A percentile compares a stretch with the other conserved stretches of the same genome.
Evolutionary conservation across 2,113 vertebrate genomes (phyloP).

Genomic region (Ptilorrhoa leucosticta): DNA sequence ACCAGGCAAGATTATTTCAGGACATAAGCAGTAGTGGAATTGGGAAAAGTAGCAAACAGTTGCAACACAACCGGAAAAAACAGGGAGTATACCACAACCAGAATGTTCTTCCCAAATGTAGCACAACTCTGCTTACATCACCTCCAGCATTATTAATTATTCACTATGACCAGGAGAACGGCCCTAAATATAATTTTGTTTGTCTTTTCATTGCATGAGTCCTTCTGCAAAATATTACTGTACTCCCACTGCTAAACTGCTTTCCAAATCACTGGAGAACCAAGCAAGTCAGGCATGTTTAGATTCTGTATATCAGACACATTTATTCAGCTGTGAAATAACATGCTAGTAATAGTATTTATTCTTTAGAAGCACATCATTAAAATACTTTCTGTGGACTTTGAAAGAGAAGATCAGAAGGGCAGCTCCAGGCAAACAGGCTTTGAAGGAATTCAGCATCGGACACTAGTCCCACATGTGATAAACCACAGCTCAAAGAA

Average conservation of each 20-base stretch:
- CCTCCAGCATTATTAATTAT: constrained; percentile 35
- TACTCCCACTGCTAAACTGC: neutral
- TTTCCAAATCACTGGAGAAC: neutral
- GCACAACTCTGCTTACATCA: constrained; percentile 29
- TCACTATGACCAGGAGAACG: neutral
- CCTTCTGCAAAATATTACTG: neutral
- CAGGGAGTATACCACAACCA: constrained; percentile 2
- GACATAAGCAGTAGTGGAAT: neutral
- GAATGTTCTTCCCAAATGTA: constrained; percentile 38
- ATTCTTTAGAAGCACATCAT: neutral
- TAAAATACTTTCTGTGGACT: neutral
- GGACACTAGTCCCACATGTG: neutral
- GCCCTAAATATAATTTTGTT: constrained; percentile 14
- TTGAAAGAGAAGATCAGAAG: neutral
- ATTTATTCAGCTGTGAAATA: neutral
- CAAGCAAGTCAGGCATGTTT: neutral
- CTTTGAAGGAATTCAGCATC: neutral
- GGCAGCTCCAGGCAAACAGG: neutral
- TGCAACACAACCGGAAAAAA: constrained; percentile 14
- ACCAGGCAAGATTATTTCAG: neutral
- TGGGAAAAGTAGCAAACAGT: constrained; percentile 7
- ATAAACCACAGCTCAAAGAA: neutral
- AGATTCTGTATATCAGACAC: neutral
- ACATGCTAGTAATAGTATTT: neutral
- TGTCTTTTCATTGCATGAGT: neutral